phyloP scores from a whole-genome alignment of 2,113 vertebrate genomes.

The Cathartes aura region DNA sequence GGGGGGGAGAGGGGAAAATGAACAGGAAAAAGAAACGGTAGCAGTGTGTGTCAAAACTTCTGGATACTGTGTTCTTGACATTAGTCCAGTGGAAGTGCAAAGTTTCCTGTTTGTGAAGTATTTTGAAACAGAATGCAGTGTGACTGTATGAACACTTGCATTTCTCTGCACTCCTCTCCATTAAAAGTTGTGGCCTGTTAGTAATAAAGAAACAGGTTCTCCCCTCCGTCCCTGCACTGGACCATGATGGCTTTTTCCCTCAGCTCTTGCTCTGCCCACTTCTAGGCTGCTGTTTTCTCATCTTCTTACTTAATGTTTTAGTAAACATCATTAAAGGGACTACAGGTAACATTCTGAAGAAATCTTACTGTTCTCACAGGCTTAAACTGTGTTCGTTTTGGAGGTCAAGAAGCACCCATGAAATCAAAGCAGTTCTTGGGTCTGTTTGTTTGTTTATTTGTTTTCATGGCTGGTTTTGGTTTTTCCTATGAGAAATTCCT shows the following conservation, averaged over 20 bases:
- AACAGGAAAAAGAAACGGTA: not conserved
- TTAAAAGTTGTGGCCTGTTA: not conserved
- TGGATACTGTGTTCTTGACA: not conserved
- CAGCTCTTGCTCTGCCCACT: not conserved
- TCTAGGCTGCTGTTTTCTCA: not conserved
- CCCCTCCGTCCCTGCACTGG: rapidly evolving
- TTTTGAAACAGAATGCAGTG: not conserved
- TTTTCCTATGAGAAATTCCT: not conserved
- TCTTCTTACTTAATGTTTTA: not conserved
- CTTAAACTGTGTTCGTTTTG: not conserved
- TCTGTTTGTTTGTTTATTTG: not conserved
- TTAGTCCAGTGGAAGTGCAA: not conserved
- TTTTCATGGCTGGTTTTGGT: not conserved
- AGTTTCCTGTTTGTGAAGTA: not conserved
- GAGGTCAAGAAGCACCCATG: not conserved
- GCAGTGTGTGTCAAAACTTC: not conserved
- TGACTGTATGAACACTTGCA: not conserved
- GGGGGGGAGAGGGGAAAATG: too few relatives aligned
- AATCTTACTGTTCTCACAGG: not conserved
- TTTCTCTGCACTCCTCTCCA: not conserved
- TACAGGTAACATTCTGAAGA: not conserved
- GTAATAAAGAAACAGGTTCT: not conserved
- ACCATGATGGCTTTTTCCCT: not conserved
- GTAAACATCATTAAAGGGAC: not conserved
- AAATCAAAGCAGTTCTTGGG: not conserved